A percentile compares a stretch with the other conserved stretches of the same genome.
Evolutionary conservation across 2,113 vertebrate species (phyloP).

Genomic region (Pampusana beccarii): DNA sequence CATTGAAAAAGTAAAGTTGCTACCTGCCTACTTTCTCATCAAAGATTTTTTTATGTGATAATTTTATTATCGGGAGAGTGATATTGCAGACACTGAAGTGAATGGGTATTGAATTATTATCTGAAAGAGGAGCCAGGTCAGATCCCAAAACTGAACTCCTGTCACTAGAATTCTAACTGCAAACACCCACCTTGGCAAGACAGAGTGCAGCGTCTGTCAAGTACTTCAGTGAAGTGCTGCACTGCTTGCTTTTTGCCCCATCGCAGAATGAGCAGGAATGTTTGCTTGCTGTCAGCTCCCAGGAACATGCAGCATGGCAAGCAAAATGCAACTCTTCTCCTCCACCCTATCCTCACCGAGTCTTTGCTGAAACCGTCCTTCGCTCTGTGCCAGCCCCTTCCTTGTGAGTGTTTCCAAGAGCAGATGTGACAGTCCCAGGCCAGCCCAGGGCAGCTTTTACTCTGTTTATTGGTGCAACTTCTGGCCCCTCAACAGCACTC

Average conservation of each 20-base stretch:
- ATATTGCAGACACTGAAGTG: background rate
- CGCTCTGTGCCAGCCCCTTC: background rate
- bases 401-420: background rate
- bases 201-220: rapidly evolving
- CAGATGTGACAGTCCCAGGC: background rate
- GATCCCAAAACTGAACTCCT: background rate
- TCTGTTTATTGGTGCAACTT: background rate
- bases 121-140: background rate
- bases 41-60: background rate
- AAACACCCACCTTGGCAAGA: background rate
- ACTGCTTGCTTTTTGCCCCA: rapidly evolving
- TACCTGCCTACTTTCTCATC: background rate
- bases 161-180: background rate
- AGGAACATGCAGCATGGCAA: rapidly evolving
- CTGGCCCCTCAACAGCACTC: background rate
- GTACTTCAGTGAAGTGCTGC: background rate
- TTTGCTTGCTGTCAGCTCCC: background rate
- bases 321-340: background rate
- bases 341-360: rapidly evolving
- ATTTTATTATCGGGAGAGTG: background rate
- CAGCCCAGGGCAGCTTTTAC: background rate
- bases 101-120: background rate
- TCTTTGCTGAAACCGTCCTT: background rate
- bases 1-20: background rate
- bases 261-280: background rate